A percentile compares a stretch with the other conserved stretches of the same genome.
phyloP scores from a whole-genome alignment of 2,113 vertebrate species.

The Neogobius melanostomus region DNA sequence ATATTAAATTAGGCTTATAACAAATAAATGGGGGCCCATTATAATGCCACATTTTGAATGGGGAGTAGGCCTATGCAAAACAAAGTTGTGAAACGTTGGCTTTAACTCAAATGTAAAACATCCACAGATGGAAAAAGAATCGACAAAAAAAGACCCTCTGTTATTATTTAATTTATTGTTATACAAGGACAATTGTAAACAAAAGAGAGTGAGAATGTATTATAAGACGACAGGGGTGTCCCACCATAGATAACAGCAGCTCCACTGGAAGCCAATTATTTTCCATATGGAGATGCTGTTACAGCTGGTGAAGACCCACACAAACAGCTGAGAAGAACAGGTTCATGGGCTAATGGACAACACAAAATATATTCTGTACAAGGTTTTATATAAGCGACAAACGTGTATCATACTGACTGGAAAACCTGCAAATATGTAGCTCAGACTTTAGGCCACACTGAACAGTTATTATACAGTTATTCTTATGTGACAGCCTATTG shows the following conservation, averaged over 20 bases:
- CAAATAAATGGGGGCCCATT: too few species aligned
- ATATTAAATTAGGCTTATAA: too few species aligned
- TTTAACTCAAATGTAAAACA: too few species aligned
- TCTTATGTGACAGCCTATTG: slow-evolving; percentile 18
- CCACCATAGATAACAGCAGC: slow-evolving; percentile 77
- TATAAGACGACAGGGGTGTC: slow-evolving; percentile 58
- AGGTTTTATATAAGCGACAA: neutral
- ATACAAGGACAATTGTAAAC: neutral
- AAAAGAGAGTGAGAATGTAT: slow-evolving; percentile 7
- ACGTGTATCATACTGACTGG: too few species aligned
- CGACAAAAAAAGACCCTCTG: too few species aligned
- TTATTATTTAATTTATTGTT: neutral
- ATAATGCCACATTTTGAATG: too few species aligned
- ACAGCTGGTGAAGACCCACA: slow-evolving; percentile 75
- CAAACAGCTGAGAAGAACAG: slow-evolving; percentile 33
- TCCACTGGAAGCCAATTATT: slow-evolving; percentile 75
- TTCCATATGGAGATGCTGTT: slow-evolving; percentile 83
- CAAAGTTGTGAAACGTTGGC: too few species aligned
- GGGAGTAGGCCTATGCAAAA: too few species aligned
- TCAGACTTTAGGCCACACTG: neutral
- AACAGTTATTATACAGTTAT: slow-evolving; percentile 13
- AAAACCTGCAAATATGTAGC: too few species aligned
- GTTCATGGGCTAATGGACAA: neutral
- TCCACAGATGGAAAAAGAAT: too few species aligned
- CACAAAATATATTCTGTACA: neutral